Base-by-base conservation (phyloP, 2,113 vertebrate genomes). In the Diglossa brunneiventris region DNA sequence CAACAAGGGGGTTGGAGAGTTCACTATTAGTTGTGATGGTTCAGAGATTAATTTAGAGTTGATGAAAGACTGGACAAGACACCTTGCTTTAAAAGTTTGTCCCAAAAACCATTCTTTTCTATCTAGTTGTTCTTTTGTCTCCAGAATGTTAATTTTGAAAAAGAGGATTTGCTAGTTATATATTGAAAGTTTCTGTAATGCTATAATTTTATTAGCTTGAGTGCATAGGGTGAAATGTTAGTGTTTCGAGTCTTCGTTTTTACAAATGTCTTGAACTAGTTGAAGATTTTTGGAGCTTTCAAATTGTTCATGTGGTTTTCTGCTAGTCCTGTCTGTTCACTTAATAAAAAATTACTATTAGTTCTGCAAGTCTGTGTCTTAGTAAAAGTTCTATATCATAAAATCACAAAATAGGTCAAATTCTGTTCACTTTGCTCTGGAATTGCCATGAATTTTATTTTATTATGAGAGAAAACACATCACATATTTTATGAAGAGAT, bases 21-120 rank as follows among this genome's bases (percentile, higher is more conserved):
- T 83, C 78, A 69, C 35, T 94, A 88, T 97, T 94, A 97, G 59
- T 98, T 98, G 66, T 97, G 87, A 74, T 96, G 96, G 83, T 90
- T 87, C 82, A 75, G 42, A 88, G 80, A 86, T 87, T 89, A 98
- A 96, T 97, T 97, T 97, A 56, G 49, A 83, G 30, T 46, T 68
- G 10, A 33, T 47, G 64, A 84, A 91, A 47, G 82, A 52, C 37
- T 61, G 33, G 26, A 39, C 69, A 78, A 67, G 47, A 35, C 20
- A 49, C 10, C 3, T 88, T 63, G 11, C 27, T 80, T 75, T 90
- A 47, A 50, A 91, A 82, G 8, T 37, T 77, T 69, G 31, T 67
- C 28, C 42, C 30, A 16, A 74, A 78, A 78, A 50, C 0, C 56
- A 63, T 62, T 87, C 20, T 13, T 78, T 87, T 26, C 39, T 52